Percentiles rank a stretch among this genome's conserved stretches.
phyloP scores from a whole-genome alignment of 2,113 vertebrate genomes.

The Scomber japonicus region DNA sequence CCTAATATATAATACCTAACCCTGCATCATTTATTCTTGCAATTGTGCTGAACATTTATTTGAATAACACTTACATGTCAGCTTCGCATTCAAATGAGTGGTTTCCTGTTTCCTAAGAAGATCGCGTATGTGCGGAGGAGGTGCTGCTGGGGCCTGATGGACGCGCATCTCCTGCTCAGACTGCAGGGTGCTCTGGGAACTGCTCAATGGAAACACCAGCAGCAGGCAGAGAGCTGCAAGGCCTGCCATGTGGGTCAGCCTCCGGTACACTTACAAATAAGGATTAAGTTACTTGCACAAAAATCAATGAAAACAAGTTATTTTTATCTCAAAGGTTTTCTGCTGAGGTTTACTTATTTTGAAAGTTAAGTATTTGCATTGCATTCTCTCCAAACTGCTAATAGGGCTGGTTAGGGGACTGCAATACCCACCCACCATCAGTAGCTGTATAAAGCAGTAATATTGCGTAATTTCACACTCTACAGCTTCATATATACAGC shows the following conservation, averaged over 20 bases:
- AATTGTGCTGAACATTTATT: neutral
- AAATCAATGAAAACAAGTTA: neutral
- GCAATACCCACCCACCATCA: neutral
- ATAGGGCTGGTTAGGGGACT: neutral
- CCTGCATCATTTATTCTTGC: no score
- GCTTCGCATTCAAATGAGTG: slow-evolving; percentile 50
- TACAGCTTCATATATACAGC: no score
- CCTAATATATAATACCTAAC: no score
- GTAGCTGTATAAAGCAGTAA: neutral
- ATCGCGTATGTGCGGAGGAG: slow-evolving; percentile 34
- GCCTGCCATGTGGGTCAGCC: slow-evolving; percentile 51
- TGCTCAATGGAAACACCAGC: slow-evolving; percentile 69
- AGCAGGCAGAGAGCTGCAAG: slow-evolving; percentile 61
- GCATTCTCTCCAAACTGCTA: neutral
- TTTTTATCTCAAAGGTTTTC: neutral
- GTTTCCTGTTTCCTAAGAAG: slow-evolving; percentile 53
- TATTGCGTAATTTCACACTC: neutral
- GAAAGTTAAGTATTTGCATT: neutral
- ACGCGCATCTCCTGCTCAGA: slow-evolving; percentile 39
- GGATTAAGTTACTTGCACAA: neutral
- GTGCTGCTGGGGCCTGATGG: slow-evolving; percentile 40
- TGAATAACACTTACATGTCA: slow-evolving; percentile 60
- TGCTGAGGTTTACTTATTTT: neutral
- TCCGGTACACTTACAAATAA: slow-evolving; percentile 1
- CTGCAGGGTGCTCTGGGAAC: slow-evolving; percentile 69